Evolutionary conservation across 2,113 vertebrate species (phyloP).

Genomic region (Setophaga petechia): DNA sequence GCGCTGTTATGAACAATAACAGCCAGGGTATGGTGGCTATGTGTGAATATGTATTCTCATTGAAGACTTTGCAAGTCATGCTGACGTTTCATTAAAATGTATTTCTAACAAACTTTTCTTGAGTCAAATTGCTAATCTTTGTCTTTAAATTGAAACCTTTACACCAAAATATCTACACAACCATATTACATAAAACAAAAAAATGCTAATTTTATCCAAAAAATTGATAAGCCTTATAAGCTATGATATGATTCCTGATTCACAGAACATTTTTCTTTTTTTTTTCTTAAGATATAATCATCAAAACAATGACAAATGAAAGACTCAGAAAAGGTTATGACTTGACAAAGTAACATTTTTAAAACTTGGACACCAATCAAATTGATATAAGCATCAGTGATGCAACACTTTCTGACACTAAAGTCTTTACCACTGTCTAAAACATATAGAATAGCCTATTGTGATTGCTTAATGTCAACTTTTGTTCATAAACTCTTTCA

Average conservation of each 20-base stretch:
- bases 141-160: constrained; percentile 44
- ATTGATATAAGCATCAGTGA: constrained; percentile 80
- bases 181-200: constrained; percentile 39
- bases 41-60: constrained; percentile 9
- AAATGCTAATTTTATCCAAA: constrained; percentile 71
- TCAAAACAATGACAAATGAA: constrained; percentile 88
- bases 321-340: constrained; percentile 84
- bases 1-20: background rate
- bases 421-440: constrained; percentile 84
- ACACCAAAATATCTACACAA: constrained; percentile 53
- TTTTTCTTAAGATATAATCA: constrained; percentile 72
- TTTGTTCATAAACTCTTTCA: constrained; percentile 82
- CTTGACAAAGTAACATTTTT: constrained; percentile 84
- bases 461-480: constrained; percentile 81
- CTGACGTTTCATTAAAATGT: constrained; percentile 16
- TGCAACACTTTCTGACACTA: constrained; percentile 84
- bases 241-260: constrained; percentile 70
- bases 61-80: constrained; percentile 16
- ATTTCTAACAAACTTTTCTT: constrained; percentile 15
- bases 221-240: constrained; percentile 72
- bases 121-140: constrained; percentile 25
- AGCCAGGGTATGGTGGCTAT: background rate
- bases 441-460: constrained; percentile 79
- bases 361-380: constrained; percentile 84
- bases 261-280: constrained; percentile 71